phyloP scores from a whole-genome alignment of 2,113 vertebrate species.

The Pomatostomus ruficeps region DNA sequence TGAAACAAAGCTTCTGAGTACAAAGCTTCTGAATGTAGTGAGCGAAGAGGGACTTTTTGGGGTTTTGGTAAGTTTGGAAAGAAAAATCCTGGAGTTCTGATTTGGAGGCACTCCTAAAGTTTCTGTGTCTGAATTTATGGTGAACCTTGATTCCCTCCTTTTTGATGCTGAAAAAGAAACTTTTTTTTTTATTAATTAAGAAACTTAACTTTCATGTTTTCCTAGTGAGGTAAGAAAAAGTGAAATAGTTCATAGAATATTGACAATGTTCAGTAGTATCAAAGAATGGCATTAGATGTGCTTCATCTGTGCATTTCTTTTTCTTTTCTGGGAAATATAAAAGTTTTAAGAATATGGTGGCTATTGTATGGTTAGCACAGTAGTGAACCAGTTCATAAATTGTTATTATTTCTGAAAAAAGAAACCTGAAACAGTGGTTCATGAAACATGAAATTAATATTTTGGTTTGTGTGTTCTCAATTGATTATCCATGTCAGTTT shows the following conservation, averaged over 20 bases:
- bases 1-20: neutral
- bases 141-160: neutral
- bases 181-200: neutral
- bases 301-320: neutral
- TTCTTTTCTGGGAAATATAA: neutral
- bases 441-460: too few relatives aligned
- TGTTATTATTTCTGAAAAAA: neutral
- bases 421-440: neutral
- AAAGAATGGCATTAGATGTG: neutral
- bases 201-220: neutral
- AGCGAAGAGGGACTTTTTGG: neutral
- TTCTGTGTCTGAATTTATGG: neutral
- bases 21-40: neutral
- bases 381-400: neutral
- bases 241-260: neutral
- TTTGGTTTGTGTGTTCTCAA: neutral
- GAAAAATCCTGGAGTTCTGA: neutral
- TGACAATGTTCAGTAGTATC: neutral
- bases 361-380: neutral
- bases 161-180: neutral
- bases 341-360: neutral
- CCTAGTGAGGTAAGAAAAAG: neutral
- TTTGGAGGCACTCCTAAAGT: neutral
- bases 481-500: neutral
- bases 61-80: neutral